phyloP scores from a whole-genome alignment of 2,797 vertebrate genomes.

The Eremophila alpestris region DNA sequence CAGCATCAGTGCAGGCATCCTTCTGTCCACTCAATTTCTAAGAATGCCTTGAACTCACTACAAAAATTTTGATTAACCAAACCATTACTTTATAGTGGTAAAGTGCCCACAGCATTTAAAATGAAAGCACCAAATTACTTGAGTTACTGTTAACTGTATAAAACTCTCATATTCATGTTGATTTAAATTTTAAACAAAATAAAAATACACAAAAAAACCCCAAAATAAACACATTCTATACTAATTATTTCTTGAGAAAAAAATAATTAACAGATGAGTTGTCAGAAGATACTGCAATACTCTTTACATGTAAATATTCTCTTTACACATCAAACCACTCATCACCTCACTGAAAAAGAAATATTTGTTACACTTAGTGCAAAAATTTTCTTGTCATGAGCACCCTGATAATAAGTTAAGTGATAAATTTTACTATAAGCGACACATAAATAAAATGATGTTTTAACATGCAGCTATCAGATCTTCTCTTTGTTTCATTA shows the following conservation, averaged over 20 bases:
- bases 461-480: constrained; percentile 46
- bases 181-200: background rate
- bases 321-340: background rate
- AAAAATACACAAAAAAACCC: fast-evolving
- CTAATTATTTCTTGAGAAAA: background rate
- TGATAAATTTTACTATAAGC: constrained; percentile 46
- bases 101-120: background rate
- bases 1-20: background rate
- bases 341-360: constrained; percentile 3
- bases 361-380: constrained; percentile 3
- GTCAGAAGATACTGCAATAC: background rate
- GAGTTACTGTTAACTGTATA: background rate
- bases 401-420: constrained; percentile 34
- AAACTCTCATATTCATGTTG: background rate
- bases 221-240: background rate
- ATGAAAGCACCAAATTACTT: background rate
- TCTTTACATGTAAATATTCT: background rate
- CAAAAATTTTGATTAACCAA: background rate
- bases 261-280: background rate
- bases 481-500: constrained; percentile 45
- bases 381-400: background rate
- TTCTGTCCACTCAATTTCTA: background rate
- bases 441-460: constrained; percentile 42
- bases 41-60: background rate
- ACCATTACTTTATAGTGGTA: background rate